phyloP scores from a whole-genome alignment of 2,888 invertebrate genomes.

The Pheosia tremula region DNA sequence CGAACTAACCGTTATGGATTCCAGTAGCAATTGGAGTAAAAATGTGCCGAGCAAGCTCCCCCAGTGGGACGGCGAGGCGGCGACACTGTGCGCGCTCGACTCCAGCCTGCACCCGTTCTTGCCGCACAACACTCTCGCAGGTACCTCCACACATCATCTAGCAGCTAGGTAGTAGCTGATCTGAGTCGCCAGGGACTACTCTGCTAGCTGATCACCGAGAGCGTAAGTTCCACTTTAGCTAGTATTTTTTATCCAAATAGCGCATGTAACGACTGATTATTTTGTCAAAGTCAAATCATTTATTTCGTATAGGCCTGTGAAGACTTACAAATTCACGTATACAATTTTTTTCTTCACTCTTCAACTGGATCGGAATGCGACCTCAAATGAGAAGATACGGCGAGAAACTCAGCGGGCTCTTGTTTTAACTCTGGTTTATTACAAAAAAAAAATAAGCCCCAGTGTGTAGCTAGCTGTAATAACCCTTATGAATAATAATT shows the following conservation, averaged over 20 bases:
- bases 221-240: neutral
- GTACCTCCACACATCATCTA: slow-evolving; percentile 47
- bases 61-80: slow-evolving; percentile 77
- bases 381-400: too few relatives aligned
- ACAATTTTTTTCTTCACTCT: too few relatives aligned
- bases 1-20: slow-evolving; percentile 59
- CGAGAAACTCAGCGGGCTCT: too few relatives aligned
- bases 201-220: neutral
- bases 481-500: too few relatives aligned
- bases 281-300: neutral
- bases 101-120: slow-evolving; percentile 56
- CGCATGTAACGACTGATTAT: neutral
- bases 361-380: too few relatives aligned
- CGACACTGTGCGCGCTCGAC: slow-evolving; percentile 70
- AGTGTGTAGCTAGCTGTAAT: too few relatives aligned
- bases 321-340: too few relatives aligned
- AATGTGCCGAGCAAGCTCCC: slow-evolving; percentile 68
- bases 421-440: too few relatives aligned
- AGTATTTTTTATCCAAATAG: neutral
- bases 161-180: neutral
- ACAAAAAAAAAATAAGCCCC: too few relatives aligned
- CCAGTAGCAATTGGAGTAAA: slow-evolving; percentile 81
- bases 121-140: slow-evolving; percentile 63
- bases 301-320: too few relatives aligned
- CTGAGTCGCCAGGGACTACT: neutral